These are phyloP conservation scores for Dryadula phaetusa DNA, from an alignment of 2,888 invertebrate species.

Conservation along the genomic window DNA sequence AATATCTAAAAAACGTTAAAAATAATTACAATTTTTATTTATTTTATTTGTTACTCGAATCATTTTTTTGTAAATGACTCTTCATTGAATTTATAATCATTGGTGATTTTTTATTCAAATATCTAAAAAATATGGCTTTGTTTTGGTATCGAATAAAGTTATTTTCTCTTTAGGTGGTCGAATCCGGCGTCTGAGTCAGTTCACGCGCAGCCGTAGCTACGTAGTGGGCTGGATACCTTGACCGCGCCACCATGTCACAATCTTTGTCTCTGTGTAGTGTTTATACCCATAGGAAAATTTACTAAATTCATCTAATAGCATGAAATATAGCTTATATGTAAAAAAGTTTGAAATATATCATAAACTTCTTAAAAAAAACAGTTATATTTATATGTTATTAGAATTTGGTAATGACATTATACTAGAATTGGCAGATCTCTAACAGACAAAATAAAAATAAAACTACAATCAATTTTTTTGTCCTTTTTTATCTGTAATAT, in stretches of 20 bases:
- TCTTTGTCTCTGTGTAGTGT: constrained; percentile 57
- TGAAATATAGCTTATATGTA: too few relatives aligned
- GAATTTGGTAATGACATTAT: neutral
- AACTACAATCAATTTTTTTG: neutral
- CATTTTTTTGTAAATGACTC: too few relatives aligned
- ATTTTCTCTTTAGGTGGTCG: constrained; percentile 85
- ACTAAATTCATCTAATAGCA: neutral
- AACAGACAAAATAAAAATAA: neutral
- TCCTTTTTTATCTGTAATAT: neutral
- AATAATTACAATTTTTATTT: too few relatives aligned
- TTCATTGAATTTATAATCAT: too few relatives aligned
- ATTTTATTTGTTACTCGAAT: too few relatives aligned
- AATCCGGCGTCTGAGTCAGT: constrained; percentile 90
- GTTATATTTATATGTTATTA: constrained; percentile 7
- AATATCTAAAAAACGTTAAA: too few relatives aligned
- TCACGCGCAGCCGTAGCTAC: constrained; percentile 90
- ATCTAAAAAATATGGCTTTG: too few relatives aligned
- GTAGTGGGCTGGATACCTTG: constrained; percentile 88
- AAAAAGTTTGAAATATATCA: neutral
- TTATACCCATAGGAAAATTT: neutral
- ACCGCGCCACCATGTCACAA: constrained; percentile 51
- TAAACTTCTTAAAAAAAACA: neutral
- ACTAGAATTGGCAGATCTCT: constrained; percentile 1
- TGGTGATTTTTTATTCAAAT: too few relatives aligned
- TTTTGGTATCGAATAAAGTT: neutral